These are phyloP conservation scores for Lagothrix lagotricha DNA, from an alignment of 2,797 vertebrate species.

Conservation along the genomic window DNA sequence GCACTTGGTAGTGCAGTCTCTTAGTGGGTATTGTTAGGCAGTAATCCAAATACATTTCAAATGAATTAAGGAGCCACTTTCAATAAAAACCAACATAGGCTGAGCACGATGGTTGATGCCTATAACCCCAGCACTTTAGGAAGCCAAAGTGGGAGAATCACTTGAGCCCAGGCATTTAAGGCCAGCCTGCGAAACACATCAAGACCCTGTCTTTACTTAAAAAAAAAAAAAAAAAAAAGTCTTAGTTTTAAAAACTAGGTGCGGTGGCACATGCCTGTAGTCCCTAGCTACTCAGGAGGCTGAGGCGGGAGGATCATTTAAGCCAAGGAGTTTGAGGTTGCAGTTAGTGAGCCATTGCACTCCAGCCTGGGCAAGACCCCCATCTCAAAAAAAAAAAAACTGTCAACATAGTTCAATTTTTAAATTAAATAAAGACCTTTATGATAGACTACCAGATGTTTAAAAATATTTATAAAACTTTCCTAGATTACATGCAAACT, in stretches of 20 bases:
- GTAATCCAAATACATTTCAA: slow-evolving; percentile 54
- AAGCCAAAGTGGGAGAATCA: background rate
- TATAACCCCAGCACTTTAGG: background rate
- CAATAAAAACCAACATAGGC: slow-evolving; percentile 40
- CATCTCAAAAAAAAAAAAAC: background rate
- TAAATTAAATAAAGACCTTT: slow-evolving; percentile 38
- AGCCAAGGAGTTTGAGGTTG: background rate
- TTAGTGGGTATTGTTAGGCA: slow-evolving; percentile 29
- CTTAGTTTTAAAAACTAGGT: background rate
- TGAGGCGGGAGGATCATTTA: background rate
- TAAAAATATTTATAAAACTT: slow-evolving; percentile 46
- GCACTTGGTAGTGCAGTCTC: background rate
- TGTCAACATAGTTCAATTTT: background rate
- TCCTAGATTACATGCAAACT: slow-evolving; percentile 33
- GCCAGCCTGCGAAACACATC: no score
- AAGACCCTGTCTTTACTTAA: background rate
- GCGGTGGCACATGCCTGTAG: background rate
- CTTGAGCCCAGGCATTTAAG: background rate
- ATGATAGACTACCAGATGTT: slow-evolving; percentile 30
- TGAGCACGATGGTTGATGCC: background rate
- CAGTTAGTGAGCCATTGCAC: background rate
- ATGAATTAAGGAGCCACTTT: slow-evolving; percentile 45
- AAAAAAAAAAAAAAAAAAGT: background rate
- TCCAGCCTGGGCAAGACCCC: background rate
- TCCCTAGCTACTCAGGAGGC: background rate